Conservation (phyloP, 53 echinoderm and acorn worm species). For the Crossaster papposus region DNA sequence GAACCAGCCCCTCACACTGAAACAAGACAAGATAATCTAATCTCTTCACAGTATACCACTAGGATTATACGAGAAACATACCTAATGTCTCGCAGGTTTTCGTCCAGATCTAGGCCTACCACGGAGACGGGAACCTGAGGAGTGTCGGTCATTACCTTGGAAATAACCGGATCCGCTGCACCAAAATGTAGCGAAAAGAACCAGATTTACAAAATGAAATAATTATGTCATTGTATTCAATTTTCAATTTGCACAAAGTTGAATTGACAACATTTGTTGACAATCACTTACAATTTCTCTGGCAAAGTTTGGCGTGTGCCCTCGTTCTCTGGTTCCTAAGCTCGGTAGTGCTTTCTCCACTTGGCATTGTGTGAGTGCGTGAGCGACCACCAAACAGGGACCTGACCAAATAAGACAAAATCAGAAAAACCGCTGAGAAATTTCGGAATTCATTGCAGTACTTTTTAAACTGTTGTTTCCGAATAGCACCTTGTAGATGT, state of each 20-base stretch:
- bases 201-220: neutral
- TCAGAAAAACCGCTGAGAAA: neutral
- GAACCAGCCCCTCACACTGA: no score
- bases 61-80: conserved; percentile 22
- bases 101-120: conserved; percentile 86
- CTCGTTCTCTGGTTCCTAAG: conserved; percentile 56
- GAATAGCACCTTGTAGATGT: no score
- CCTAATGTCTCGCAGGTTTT: conserved; percentile 82
- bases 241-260: neutral
- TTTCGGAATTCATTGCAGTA: no score
- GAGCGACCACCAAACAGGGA: conserved; percentile 19
- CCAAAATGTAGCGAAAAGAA: neutral
- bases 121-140: conserved; percentile 88
- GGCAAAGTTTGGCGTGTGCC: conserved; percentile 57
- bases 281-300: conserved; percentile 79
- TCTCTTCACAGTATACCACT: neutral
- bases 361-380: conserved; percentile 65
- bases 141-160: conserved; percentile 38
- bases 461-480: no score
- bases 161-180: conserved; percentile 77
- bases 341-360: conserved; percentile 27
- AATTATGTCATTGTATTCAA: neutral
- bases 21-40: no score
- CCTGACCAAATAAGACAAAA: conserved; percentile 5
- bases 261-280: neutral